phyloP scores from a whole-genome alignment of 2,888 invertebrate species.

The Cephus runcator region DNA sequence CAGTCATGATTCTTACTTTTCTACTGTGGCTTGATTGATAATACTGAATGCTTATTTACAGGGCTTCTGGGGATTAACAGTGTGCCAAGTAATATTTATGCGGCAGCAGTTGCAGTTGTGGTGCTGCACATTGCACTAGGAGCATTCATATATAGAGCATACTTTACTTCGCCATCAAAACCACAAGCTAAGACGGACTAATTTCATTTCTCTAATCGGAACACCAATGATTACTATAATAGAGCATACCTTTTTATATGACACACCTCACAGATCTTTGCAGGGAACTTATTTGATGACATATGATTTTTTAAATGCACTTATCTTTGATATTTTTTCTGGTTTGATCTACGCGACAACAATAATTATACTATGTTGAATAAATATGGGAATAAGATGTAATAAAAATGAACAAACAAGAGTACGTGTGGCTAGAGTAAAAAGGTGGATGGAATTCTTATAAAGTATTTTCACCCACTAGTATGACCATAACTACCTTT shows the following conservation, averaged over 20 bases:
- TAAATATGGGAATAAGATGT: background rate
- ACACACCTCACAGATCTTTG: background rate
- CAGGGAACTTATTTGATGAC: background rate
- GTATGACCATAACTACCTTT: background rate
- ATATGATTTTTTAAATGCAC: background rate
- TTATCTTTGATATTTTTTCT: background rate
- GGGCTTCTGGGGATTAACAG: conserved; percentile 67
- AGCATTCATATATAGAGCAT: conserved; percentile 82
- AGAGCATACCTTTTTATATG: background rate
- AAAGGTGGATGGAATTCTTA: background rate
- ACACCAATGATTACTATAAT: background rate
- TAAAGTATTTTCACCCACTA: background rate
- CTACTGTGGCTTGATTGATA: background rate
- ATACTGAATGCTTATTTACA: conserved; percentile 49
- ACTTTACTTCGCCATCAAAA: conserved; percentile 67
- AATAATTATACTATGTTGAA: background rate
- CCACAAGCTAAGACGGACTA: conserved; percentile 49
- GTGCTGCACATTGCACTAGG: conserved; percentile 82
- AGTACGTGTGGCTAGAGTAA: background rate
- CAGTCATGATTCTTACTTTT: background rate
- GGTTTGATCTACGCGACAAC: background rate
- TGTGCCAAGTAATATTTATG: conserved; percentile 79
- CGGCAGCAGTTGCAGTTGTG: conserved; percentile 80
- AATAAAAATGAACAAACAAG: background rate
- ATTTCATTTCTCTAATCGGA: conserved; percentile 3